Evolutionary conservation across 2,888 invertebrate genomes (phyloP), one percentile per base, ranked within the genome.

Genomic region (Apotomis turbidana): DNA sequence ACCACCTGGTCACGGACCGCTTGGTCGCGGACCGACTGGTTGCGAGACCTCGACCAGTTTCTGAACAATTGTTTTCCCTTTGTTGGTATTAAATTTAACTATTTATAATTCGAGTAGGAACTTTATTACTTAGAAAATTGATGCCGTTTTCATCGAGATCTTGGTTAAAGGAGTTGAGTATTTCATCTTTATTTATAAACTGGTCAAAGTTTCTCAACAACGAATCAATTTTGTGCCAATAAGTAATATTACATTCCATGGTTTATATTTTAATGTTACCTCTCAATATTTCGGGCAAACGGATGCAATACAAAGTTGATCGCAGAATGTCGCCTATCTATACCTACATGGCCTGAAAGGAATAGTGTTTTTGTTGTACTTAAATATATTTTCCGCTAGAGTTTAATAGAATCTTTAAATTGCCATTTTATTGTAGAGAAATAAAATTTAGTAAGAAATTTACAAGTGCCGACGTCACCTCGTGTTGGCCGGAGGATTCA

Each of bases 371-470:
- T 61, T 77, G 76, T 78, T 80, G 82, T 83, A 83, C 82, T 83
- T 83, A 83, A 82, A 76, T 75, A 71, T 70, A 52, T 66, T 75
- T 74, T 62, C 46, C 41, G 59, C 62, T 75, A 68, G 49, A 68
- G 49, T 63, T 68, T 71, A 55, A 68, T 68, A 68, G 52, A 71
- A 13, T 46, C 63, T 63, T 72, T 63, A 51, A 58, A 68, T 68
- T 72, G 68, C 58, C 60, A 72, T 74, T 74, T 76, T 76, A 79
- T 72, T 86, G 86, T 87, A 86, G 81, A 85, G 83, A 74, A 76
- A 77, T 77, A 70, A 78, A 72, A 76, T 78, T 77, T 78, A 78
- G 75, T 78, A 80, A 79, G 68, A 76, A 76, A 77, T 78, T 76
- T 74, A 74, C 78, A 71, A 75, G 76, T 70, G 76, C 78, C 84